phyloP scores from a whole-genome alignment of 2,113 vertebrate genomes.

The Oriolus oriolus region DNA sequence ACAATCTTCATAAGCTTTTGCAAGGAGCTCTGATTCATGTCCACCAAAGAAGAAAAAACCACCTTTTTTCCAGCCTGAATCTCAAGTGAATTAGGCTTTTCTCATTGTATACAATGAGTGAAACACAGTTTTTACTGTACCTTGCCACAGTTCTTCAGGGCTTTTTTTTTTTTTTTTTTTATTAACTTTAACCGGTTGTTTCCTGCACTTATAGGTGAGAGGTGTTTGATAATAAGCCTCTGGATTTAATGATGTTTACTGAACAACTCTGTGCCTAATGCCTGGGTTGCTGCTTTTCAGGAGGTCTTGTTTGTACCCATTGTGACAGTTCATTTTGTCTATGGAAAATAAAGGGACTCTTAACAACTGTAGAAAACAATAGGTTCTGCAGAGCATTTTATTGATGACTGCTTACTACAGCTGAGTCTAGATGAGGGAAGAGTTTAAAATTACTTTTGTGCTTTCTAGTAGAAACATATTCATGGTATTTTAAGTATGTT shows the following conservation, averaged over 20 bases:
- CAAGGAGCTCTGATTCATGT: neutral
- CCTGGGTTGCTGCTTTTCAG: neutral
- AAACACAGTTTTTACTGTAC: neutral
- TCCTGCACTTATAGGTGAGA: neutral
- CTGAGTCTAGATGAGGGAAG: neutral
- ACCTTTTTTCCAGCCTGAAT: neutral
- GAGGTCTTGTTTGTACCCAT: neutral
- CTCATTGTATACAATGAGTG: fast-evolving
- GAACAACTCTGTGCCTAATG: neutral
- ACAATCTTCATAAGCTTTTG: neutral
- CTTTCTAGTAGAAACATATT: neutral
- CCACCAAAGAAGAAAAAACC: neutral
- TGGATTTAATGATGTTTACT: neutral
- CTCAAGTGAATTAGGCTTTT: neutral
- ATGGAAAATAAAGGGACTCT: neutral
- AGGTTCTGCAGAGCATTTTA: neutral
- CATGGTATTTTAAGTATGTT: neutral
- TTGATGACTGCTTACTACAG: neutral
- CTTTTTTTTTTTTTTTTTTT: neutral
- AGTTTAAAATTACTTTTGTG: neutral
- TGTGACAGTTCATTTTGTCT: neutral
- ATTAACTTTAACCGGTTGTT: neutral
- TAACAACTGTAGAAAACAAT: neutral
- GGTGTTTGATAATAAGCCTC: neutral
- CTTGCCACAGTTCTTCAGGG: neutral